Evolutionary conservation across 2,888 invertebrate species (phyloP).

Genomic region (Selenia dentaria): DNA sequence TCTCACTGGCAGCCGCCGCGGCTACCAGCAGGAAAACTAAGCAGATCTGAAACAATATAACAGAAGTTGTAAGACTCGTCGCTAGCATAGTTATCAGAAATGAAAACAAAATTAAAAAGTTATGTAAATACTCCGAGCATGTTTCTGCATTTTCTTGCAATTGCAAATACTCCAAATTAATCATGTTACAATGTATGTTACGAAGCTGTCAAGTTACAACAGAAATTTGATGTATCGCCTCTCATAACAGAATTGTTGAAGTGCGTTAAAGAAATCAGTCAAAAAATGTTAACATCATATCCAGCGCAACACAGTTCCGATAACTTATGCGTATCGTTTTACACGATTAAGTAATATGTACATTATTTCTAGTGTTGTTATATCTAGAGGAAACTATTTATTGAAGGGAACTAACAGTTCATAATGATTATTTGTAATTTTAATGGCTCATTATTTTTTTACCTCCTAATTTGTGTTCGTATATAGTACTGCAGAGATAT

Average conservation of each 20-base stretch:
- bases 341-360: not conserved
- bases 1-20: constrained; percentile 88
- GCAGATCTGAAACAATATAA: constrained; percentile 83
- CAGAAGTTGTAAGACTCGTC: not conserved
- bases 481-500: too few relatives aligned
- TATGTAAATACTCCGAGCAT: not conserved
- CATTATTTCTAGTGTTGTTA: not conserved
- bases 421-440: too few relatives aligned
- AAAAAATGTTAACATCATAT: constrained; percentile 4
- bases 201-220: constrained; percentile 1
- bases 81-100: not conserved
- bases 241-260: constrained; percentile 1
- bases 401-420: too few relatives aligned
- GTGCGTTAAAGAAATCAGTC: constrained; percentile 5
- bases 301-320: constrained; percentile 6
- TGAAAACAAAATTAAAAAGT: not conserved
- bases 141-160: not conserved
- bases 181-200: not conserved
- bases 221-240: constrained; percentile 2
- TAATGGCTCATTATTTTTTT: too few relatives aligned
- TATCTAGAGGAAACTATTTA: too few relatives aligned
- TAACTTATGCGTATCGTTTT: not conserved
- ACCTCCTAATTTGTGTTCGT: too few relatives aligned
- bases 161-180: too few relatives aligned
- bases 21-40: constrained; percentile 91